Base-by-base conservation (phyloP, 2,888 invertebrate genomes). In the Agriotes lineatus region DNA sequence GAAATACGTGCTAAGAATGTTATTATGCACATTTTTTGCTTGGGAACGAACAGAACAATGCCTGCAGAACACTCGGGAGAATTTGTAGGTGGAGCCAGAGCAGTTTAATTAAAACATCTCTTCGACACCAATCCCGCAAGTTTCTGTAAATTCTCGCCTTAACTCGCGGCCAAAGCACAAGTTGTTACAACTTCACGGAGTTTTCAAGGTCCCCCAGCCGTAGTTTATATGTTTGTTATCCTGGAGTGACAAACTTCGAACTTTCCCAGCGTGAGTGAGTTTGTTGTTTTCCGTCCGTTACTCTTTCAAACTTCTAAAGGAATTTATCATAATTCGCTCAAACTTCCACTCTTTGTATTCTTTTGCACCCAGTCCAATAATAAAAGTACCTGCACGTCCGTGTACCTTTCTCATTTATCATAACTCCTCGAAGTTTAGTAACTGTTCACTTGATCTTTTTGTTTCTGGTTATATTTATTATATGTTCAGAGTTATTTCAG, bases 351-450 rank as follows among this genome's bases (percentile, higher is more conserved):
- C 48, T 48, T 20, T 20, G 1, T n/a, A 42, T 42, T 42, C 9
- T 14, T 48, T 50, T 16, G 14, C 14, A 30, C 22, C 22, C 19
- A 25, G 14, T 50, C 16, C 25, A 50, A 30, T 30, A 50, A 30
- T 50, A 25, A 50, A 30, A 50, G 30, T 50, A 16, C 42, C n/a
- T n/a, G n/a, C n/a, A 18, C 25, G 37, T 35, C 57, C 42, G 22
- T 57, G 39, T 42, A 57, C 58, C 30, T 44, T 44, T 25, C 16
- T 37, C 50, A 60, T 60, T 50, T 33, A 61, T 61, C 61, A 50
- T 37, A 48, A 58, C 58, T 59, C 39, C 22, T 39, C 20, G 30
- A 57, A 57, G 57, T 60, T 61, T 61, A 61, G 48, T 60, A 60
- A 60, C 48, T 19, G 14, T 35, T 48, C 48, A 20, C 6, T 60